A percentile compares a stretch with the other conserved stretches of the same genome.
Conservation (phyloP, 2,888 invertebrate species). For the Sinopyrophorus schimmeli region DNA sequence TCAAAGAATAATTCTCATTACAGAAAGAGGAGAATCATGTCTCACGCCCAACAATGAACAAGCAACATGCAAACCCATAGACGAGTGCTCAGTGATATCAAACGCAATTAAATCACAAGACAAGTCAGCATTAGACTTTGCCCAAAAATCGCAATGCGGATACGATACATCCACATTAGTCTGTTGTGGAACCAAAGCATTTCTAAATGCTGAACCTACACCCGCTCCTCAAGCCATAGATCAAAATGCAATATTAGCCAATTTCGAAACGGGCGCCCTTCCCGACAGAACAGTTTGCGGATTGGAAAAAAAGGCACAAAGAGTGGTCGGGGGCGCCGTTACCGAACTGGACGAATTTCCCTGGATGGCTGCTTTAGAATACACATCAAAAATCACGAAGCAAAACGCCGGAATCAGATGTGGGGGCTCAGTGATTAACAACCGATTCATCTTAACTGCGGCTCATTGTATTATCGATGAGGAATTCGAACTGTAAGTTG, state of each 20-base stretch:
- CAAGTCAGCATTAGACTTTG: conserved; percentile 6
- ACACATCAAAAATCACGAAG: conserved; percentile 36
- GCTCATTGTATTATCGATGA: conserved; percentile 48
- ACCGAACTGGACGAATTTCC: conserved; percentile 54
- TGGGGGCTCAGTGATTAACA: conserved; percentile 55
- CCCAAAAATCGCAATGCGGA: conserved; percentile 10
- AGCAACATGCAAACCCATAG: conserved; percentile 6
- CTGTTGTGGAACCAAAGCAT: conserved; percentile 48
- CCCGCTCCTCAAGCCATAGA: too few species aligned
- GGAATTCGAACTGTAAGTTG: conserved; percentile 13
- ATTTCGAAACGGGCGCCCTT: background rate
- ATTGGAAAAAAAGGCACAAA: conserved; percentile 5
- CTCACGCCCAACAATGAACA: conserved; percentile 10
- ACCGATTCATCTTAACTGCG: conserved; percentile 54
- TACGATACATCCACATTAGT: conserved; percentile 5
- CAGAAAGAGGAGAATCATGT: conserved; percentile 5
- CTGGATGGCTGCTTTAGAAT: conserved; percentile 54
- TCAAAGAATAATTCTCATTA: too few species aligned
- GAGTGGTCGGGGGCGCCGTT: conserved; percentile 38
- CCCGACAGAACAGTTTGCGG: conserved; percentile 16
- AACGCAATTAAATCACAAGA: background rate
- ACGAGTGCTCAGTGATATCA: background rate
- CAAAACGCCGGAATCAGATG: conserved; percentile 38
- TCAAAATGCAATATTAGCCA: too few species aligned
- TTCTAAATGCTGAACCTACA: background rate